phyloP scores from a whole-genome alignment of 2,888 invertebrate species.

The Cacoxenus indagator region DNA sequence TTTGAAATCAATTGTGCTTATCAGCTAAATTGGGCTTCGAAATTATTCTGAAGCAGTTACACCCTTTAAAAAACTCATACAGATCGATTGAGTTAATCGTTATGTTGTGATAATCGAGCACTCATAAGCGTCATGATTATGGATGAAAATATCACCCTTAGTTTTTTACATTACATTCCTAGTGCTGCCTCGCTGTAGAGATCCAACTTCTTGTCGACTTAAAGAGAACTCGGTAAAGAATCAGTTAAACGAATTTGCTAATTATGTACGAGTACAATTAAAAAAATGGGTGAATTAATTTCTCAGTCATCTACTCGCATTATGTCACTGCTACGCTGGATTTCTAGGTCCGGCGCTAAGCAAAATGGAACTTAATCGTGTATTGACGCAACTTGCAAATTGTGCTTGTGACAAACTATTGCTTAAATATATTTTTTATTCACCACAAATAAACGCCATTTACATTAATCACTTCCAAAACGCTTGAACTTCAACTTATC shows the following conservation, averaged over 20 bases:
- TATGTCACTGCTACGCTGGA: neutral
- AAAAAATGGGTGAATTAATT: neutral
- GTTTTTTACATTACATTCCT: no score
- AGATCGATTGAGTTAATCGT: no score
- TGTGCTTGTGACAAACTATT: neutral
- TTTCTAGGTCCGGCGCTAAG: neutral
- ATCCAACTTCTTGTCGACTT: no score
- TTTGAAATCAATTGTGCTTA: neutral
- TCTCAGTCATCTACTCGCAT: neutral
- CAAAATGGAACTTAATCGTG: neutral
- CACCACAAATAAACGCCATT: no score
- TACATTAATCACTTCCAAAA: neutral
- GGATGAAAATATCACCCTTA: neutral
- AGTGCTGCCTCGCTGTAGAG: no score
- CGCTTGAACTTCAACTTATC: no score
- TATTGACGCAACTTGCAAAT: neutral
- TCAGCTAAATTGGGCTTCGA: neutral
- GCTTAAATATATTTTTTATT: neutral
- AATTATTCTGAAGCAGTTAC: no score
- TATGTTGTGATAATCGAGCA: slow-evolving; percentile 10
- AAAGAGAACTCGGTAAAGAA: no score
- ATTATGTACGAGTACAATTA: no score
- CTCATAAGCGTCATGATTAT: slow-evolving; percentile 4
- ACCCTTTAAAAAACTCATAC: no score
- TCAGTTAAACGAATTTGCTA: no score